phyloP scores from a whole-genome alignment of 2,888 invertebrate species.

The Rhamphomyia laevipes region DNA sequence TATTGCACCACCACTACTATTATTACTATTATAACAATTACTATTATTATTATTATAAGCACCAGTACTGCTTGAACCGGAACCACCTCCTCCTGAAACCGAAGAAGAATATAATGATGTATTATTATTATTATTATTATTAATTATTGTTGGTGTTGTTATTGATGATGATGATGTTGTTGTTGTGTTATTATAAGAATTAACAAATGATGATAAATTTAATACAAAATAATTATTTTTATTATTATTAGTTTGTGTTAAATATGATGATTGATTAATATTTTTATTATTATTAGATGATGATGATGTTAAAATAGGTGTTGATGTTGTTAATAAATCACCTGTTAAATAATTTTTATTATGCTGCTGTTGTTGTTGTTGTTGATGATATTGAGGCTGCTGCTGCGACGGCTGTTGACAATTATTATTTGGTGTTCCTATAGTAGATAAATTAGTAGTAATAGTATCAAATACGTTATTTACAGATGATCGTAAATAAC shows the following conservation, averaged over 20 bases:
- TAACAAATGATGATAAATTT: background rate
- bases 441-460: too few relatives aligned
- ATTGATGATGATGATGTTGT: background rate
- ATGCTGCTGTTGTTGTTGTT: slow-evolving; percentile 5
- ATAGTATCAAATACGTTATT: background rate
- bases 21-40: background rate
- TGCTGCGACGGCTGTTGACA: too few relatives aligned
- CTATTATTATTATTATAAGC: background rate
- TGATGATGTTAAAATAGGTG: background rate
- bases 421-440: too few relatives aligned
- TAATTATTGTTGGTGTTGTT: background rate
- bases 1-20: slow-evolving; percentile 11
- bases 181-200: background rate
- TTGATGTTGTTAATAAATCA: background rate
- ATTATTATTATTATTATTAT: background rate
- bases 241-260: background rate
- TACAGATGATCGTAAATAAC: slow-evolving; percentile 7
- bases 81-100: background rate
- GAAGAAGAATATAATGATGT: background rate
- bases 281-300: background rate
- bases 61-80: background rate
- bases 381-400: slow-evolving; percentile 1
- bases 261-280: background rate
- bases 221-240: background rate
- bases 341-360: slow-evolving; percentile 1